phyloP scores from a whole-genome alignment of 2,113 vertebrate species.

The Seriola dumerili region DNA sequence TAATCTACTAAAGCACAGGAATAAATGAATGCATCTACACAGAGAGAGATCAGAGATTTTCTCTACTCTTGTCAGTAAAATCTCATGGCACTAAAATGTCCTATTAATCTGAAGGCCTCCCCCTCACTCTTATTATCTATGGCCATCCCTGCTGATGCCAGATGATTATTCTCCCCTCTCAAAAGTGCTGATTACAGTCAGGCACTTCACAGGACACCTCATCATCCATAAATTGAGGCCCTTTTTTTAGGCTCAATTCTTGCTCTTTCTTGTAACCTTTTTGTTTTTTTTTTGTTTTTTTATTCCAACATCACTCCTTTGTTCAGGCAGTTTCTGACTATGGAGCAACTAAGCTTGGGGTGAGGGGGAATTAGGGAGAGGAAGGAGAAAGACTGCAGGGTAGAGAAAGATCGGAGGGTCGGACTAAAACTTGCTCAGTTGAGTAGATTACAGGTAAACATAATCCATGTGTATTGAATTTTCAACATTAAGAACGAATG shows the following conservation, averaged over 20 bases:
- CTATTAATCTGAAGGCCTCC: constrained; percentile 27
- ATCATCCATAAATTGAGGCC: constrained; percentile 50
- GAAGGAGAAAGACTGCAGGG: constrained; percentile 2
- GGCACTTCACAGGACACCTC: constrained; percentile 62
- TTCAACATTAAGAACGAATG: not conserved
- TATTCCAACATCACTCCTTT: constrained; percentile 15
- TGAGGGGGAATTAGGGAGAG: not conserved
- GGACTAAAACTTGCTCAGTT: constrained; percentile 19
- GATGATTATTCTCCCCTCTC: constrained; percentile 52
- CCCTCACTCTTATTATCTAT: constrained; percentile 24
- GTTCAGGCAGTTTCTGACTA: constrained; percentile 20
- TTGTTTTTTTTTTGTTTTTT: not conserved
- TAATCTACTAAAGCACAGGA: not conserved
- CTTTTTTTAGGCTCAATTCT: constrained; percentile 55
- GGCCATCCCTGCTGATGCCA: constrained; percentile 28
- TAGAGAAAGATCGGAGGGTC: not conserved
- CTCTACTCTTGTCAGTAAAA: constrained; percentile 27
- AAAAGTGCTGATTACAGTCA: constrained; percentile 65
- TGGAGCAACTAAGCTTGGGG: constrained; percentile 21
- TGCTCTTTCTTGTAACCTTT: constrained; percentile 9
- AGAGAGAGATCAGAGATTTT: constrained; percentile 19
- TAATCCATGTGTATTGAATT: not conserved
- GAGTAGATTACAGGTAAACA: constrained; percentile 9
- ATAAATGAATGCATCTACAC: constrained; percentile 1
- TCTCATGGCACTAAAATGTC: constrained; percentile 28